phyloP scores from a whole-genome alignment of 2,113 vertebrate species.

The Abramis brama region DNA sequence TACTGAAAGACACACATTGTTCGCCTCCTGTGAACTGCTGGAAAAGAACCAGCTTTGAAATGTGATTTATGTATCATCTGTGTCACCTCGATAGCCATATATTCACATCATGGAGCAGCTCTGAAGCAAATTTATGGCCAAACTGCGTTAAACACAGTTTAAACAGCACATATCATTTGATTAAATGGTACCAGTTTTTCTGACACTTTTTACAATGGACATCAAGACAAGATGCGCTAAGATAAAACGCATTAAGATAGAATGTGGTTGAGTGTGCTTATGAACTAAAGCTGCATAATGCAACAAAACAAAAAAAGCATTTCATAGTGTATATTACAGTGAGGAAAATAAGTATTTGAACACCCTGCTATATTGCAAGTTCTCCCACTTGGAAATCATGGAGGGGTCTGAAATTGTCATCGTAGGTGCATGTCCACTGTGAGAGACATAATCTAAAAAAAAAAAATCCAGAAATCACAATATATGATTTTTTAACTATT shows the following conservation, averaged over 20 bases:
- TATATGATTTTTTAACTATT: too few species aligned
- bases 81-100: conserved; percentile 6
- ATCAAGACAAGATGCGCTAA: not conserved
- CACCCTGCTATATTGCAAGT: too few species aligned
- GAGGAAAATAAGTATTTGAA: too few species aligned
- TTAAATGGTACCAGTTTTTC: not conserved
- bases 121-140: conserved; percentile 10
- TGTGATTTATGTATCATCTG: conserved; percentile 28
- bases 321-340: not conserved
- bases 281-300: not conserved
- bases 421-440: too few species aligned
- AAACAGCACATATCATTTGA: not conserved
- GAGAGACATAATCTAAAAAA: too few species aligned
- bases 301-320: not conserved
- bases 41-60: conserved; percentile 36
- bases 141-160: not conserved
- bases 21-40: conserved; percentile 23
- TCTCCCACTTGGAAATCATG: too few species aligned
- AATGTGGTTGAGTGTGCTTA: not conserved
- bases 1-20: conserved; percentile 39
- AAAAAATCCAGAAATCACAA: too few species aligned
- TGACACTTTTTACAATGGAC: not conserved
- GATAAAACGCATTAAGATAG: not conserved
- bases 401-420: too few species aligned
- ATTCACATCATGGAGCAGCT: conserved; percentile 5